Conservation (phyloP, 1,140 invertebrate species). For the Caenorhabditis remanei region DNA sequence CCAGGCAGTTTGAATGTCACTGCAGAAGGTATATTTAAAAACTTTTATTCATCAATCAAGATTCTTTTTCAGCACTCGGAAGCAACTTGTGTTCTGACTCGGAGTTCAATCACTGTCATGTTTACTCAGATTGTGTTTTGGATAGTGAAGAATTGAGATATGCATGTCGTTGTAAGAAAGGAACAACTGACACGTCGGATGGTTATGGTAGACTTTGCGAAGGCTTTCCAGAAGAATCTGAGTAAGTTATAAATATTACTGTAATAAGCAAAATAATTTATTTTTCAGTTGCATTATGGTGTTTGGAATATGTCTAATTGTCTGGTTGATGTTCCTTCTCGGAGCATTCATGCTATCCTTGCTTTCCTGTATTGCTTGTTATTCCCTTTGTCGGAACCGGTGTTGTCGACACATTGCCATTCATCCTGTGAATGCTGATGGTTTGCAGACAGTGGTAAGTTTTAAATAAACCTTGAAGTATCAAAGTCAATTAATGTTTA, state of each 20-base stretch:
- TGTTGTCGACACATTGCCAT: constrained; percentile 18
- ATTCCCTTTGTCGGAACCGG: constrained; percentile 1
- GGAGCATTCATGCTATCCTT: background rate
- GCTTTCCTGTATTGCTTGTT: constrained; percentile 24
- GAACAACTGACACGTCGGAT: constrained; percentile 40
- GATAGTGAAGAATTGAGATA: constrained; percentile 44
- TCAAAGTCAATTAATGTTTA: background rate
- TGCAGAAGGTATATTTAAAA: background rate
- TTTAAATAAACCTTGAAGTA: background rate
- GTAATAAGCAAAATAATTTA: background rate
- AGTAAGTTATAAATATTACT: background rate
- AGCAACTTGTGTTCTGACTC: background rate
- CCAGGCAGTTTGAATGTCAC: constrained; percentile 10
- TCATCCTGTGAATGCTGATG: constrained; percentile 9
- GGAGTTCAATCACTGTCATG: constrained; percentile 52
- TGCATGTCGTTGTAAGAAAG: constrained; percentile 49
- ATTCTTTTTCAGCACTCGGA: constrained; percentile 7
- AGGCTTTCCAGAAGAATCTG: constrained; percentile 50
- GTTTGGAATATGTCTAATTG: constrained; percentile 59
- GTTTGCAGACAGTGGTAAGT: constrained; percentile 20
- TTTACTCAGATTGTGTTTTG: constrained; percentile 19
- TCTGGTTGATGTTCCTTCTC: constrained; percentile 53
- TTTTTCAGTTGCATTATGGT: constrained; percentile 60
- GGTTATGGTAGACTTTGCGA: constrained; percentile 51
- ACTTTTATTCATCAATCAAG: background rate